Percentiles rank a stretch among this genome's conserved stretches.
phyloP scores from a whole-genome alignment of 1,140 invertebrate genomes.

The Drosophila simulans region DNA sequence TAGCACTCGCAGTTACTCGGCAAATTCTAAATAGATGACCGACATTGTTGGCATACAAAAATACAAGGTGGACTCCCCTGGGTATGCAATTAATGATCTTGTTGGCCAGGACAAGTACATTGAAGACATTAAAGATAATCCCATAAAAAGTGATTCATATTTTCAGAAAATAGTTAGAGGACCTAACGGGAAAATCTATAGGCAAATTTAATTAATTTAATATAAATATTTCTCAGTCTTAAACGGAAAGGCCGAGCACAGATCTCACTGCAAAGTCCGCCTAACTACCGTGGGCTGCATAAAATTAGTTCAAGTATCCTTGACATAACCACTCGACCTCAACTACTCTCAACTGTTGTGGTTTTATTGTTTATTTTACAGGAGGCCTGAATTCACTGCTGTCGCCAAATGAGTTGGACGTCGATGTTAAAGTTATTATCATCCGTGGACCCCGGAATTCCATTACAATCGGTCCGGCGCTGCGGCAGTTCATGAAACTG shows the following conservation, averaged over 20 bases:
- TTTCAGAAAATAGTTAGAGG: too few relatives aligned
- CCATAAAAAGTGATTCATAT: too few relatives aligned
- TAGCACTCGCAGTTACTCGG: slow-evolving; percentile 17
- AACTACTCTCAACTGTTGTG: slow-evolving; percentile 32
- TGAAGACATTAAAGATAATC: background rate
- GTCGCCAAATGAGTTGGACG: slow-evolving; percentile 87
- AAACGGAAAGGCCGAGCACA: too few relatives aligned
- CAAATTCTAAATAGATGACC: slow-evolving; percentile 41
- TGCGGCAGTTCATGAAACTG: slow-evolving; percentile 87
- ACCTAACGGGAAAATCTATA: too few relatives aligned
- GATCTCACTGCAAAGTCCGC: background rate
- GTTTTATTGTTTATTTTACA: slow-evolving; percentile 82
- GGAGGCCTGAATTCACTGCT: slow-evolving; percentile 86
- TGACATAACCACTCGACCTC: slow-evolving; percentile 13
- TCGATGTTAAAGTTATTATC: slow-evolving; percentile 88
- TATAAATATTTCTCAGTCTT: too few relatives aligned
- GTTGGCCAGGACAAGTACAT: slow-evolving; percentile 30
- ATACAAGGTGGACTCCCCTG: slow-evolving; percentile 11
- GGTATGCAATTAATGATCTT: slow-evolving; percentile 71
- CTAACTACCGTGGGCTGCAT: slow-evolving; percentile 1
- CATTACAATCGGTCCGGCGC: slow-evolving; percentile 91
- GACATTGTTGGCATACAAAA: slow-evolving; percentile 54
- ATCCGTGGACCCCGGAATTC: slow-evolving; percentile 90
- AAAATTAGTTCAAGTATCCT: slow-evolving; percentile 41
- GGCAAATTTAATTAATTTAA: too few relatives aligned